Evolutionary conservation across 1,140 invertebrate genomes (phyloP).

Genomic region (Drosophila nebulosa): DNA sequence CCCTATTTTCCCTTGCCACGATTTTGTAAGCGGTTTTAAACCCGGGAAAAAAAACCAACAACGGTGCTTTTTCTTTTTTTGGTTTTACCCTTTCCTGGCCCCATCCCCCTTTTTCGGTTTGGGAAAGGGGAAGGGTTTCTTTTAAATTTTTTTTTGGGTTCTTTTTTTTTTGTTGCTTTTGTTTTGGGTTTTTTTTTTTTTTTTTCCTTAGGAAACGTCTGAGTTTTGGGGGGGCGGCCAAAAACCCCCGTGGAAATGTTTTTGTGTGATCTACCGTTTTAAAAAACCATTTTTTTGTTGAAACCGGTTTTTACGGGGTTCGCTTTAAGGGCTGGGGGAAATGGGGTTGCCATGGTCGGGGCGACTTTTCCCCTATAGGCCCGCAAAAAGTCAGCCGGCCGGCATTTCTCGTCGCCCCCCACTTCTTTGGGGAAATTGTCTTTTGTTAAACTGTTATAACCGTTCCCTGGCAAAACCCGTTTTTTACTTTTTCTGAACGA

Average conservation of each 20-base stretch:
- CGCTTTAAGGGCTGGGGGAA: conserved; percentile 52
- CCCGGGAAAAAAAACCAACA: neutral
- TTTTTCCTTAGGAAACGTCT: neutral
- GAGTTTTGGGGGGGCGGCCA: neutral
- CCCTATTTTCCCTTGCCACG: neutral
- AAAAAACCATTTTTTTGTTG: conserved; percentile 33
- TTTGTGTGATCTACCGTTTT: neutral
- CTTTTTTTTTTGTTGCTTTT: neutral
- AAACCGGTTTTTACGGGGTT: conserved; percentile 62
- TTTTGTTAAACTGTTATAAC: conserved; percentile 49
- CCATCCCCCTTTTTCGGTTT: neutral
- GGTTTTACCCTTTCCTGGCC: conserved; percentile 1
- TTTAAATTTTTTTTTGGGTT: neutral
- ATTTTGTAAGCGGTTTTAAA: conserved; percentile 7
- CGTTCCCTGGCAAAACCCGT: conserved; percentile 9
- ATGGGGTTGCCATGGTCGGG: conserved; percentile 65
- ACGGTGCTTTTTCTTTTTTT: neutral
- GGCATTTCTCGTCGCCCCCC: neutral
- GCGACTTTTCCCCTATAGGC: conserved; percentile 57
- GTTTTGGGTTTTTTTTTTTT: neutral
- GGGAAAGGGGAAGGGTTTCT: neutral
- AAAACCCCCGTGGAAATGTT: neutral
- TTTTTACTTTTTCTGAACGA: conserved; percentile 6
- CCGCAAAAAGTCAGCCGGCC: neutral
- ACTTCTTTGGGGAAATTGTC: conserved; percentile 4